Base-by-base conservation (phyloP, 2,888 invertebrate genomes). In the Therioaphis trifolii region DNA sequence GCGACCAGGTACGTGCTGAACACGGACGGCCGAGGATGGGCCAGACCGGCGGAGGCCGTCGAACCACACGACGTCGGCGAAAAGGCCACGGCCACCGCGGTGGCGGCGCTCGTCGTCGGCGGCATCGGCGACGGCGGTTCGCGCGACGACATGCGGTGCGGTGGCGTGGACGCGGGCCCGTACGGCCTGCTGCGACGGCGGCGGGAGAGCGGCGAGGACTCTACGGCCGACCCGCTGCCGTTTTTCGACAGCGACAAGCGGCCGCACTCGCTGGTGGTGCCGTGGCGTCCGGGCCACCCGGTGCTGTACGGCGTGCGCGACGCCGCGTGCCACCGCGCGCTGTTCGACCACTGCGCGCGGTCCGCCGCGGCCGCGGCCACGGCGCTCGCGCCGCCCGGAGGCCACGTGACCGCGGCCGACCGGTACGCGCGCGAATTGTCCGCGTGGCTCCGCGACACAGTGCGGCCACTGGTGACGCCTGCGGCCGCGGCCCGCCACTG, bases 21-120 rank as follows among this genome's bases (percentile, higher is more conserved):
- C 29, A 77, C 77, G 29, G 63, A 77, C 63, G 77, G 63, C 63
- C 77, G 77, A 7, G 63, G 63, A 43, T 77, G 77, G 63, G 77
- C 77, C 0, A 77, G 15, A 77, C 77, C 49, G 21, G 15, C 14
- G 21, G n/a, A 0, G 29, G 46, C 14, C 12, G 15, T 4, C 46
- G 46, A 14, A 11, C 12, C 14, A 3, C 46, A 46, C 2, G n/a
- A n/a, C n/a, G n/a, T n/a, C n/a, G n/a, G n/a, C n/a, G n/a, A n/a
- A n/a, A n/a, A n/a, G n/a, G n/a, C n/a, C n/a, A n/a, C n/a, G n/a
- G n/a, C n/a, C n/a, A n/a, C n/a, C n/a, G n/a, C n/a, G n/a, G n/a
- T n/a, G n/a, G n/a, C n/a, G n/a, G n/a, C n/a, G n/a, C n/a, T n/a
- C n/a, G n/a, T n/a, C n/a, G n/a, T n/a, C n/a, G n/a, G n/a, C n/a